Evolutionary conservation across 2,888 invertebrate genomes (phyloP), one percentile per base, ranked within the genome.

Genomic region (Hoplodrina ambigua): DNA sequence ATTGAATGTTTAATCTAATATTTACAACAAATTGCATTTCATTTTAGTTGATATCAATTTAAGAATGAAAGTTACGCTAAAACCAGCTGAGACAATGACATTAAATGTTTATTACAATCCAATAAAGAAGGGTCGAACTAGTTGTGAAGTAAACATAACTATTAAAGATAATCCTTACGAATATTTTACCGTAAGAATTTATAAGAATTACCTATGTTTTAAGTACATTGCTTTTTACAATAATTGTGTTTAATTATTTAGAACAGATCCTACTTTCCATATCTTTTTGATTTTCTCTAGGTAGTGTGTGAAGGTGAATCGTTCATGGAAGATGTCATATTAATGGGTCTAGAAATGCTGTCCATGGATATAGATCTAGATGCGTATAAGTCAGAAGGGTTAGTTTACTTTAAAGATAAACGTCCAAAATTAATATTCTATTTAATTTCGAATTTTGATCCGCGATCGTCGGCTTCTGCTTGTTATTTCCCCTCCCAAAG

Each of bases 271-370:
- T 19, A 4, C 13, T 49, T 25, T 19, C 10, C 4, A 25, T 13
- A 5, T n/a, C 1, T 55, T 52, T 19, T 64, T 64, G n/a, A 37
- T 59, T 77, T 64, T 53, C 57, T 83, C 75, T 68, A 96, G 96
- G 85, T 95, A 25, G 67, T 91, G 30, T 95, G 95, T 83, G 94
- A 95, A 86, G 94, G 91, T 10, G 95, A 96, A 87, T 93, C 94
- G 0, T 95, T 96, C 78, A 92, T 94, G 90, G 96, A 95, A 87
- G 95, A 96, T 78, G 92, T 96, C 2, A 92, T 95, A 75, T 81
- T 96, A 61, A 75, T 92, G 52, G 94, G 94, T 1, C 86, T 96
- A 33, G 92, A 94, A 84, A 94, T 96, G 95, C 90, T 96, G 17
- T 88, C 95, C 15, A 93, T 95, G 93, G 94, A 94, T 33, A 81